A percentile compares a stretch with the other conserved stretches of the same genome.
Evolutionary conservation across 2,797 vertebrate genomes (phyloP).

Genomic region (Zenarchopterus dispar): DNA sequence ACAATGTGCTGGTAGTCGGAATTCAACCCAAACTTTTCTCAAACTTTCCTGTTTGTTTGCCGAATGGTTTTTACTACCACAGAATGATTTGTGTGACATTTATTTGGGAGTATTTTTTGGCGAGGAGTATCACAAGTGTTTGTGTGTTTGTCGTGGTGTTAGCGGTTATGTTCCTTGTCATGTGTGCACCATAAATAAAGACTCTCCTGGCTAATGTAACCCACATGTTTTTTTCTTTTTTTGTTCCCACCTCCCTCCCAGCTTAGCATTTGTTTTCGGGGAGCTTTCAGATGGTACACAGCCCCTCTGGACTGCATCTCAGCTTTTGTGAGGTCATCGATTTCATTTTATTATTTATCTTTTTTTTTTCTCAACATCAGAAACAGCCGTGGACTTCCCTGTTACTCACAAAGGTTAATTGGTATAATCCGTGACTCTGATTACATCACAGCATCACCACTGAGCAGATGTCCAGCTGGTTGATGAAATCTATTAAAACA

Average conservation of each 20-base stretch:
- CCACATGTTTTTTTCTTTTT: slow-evolving; percentile 71
- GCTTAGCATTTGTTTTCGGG: slow-evolving; percentile 54
- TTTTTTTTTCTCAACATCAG: slow-evolving; percentile 51
- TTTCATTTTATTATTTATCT: slow-evolving; percentile 29
- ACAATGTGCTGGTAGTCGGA: slow-evolving; percentile 18
- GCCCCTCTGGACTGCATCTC: slow-evolving; percentile 50
- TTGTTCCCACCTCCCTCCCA: slow-evolving; percentile 56
- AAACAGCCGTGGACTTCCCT: slow-evolving; percentile 72
- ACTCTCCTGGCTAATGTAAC: slow-evolving; percentile 71
- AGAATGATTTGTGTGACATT: slow-evolving; percentile 71
- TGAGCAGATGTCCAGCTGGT: slow-evolving; percentile 59
- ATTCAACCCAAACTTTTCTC: slow-evolving; percentile 25
- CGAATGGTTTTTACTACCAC: slow-evolving; percentile 56
- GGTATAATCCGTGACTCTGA: slow-evolving; percentile 56
- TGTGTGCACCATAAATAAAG: slow-evolving; percentile 80
- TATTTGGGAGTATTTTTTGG: slow-evolving; percentile 64
- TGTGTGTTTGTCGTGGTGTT: slow-evolving; percentile 79
- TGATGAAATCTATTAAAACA: slow-evolving; percentile 49
- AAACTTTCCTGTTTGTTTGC: slow-evolving; percentile 51
- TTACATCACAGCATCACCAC: slow-evolving; percentile 58
- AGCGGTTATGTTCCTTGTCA: slow-evolving; percentile 79
- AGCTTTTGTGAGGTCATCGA: slow-evolving; percentile 70
- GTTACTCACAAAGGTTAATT: slow-evolving; percentile 65
- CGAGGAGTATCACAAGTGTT: slow-evolving; percentile 58
- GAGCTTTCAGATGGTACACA: slow-evolving; percentile 65